Percentiles rank a stretch among this genome's conserved stretches.
phyloP scores from a whole-genome alignment of 2,888 invertebrate genomes.

The Apodemia zela region DNA sequence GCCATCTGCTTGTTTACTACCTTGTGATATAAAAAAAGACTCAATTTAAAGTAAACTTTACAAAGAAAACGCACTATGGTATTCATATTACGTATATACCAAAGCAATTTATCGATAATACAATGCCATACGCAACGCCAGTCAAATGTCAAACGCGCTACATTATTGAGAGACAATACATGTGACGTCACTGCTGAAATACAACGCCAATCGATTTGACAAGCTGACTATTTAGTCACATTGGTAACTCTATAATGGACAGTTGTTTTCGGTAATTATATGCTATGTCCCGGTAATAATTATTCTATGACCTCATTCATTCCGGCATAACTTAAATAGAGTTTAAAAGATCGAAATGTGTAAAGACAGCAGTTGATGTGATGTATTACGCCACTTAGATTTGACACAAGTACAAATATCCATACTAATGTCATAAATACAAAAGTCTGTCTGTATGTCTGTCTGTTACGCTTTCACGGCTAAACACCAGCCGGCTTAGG shows the following conservation, averaged over 20 bases:
- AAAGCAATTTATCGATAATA: not conserved
- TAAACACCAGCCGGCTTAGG: too few species aligned
- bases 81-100: not conserved
- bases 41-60: too few species aligned
- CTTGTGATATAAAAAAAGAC: too few species aligned
- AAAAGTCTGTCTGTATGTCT: too few species aligned
- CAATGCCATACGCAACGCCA: not conserved
- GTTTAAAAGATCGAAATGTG: not conserved
- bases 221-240: not conserved
- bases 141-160: conserved; percentile 11
- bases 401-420: too few species aligned
- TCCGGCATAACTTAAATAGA: not conserved
- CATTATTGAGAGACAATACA: conserved; percentile 12
- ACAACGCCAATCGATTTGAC: conserved; percentile 10
- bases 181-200: conserved; percentile 4
- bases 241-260: not conserved
- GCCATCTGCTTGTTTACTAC: too few species aligned
- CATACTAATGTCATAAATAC: too few species aligned
- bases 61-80: too few species aligned
- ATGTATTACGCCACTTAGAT: too few species aligned
- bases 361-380: too few species aligned
- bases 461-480: too few species aligned
- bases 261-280: not conserved
- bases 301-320: not conserved
- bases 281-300: not conserved